Evolutionary conservation across 2,113 vertebrate species (phyloP), one percentile per base, ranked within the genome.

Genomic region (Anolis carolinensis): DNA sequence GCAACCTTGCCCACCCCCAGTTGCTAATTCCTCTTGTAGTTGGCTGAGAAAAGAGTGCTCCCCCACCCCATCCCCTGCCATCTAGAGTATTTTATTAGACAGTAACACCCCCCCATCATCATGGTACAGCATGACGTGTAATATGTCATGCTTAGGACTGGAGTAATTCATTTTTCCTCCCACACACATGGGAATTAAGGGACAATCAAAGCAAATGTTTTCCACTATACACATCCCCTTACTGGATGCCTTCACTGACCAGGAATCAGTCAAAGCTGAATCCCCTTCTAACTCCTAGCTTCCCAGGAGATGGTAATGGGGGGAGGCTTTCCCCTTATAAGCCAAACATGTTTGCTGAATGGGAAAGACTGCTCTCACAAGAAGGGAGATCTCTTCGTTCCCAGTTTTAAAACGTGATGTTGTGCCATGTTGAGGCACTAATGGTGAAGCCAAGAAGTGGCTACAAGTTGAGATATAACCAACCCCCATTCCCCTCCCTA

Each of bases 361-460:
- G 90, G 88, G 92, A 94, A 91, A 86, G 83, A 86, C 93, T 93
- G 18, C 92, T 91, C 85, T 88, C 89, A 92, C 90, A 89, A 91
- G 86, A 91, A 91, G 84, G 90, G 83, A 90, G 91, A 91, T 93
- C 90, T 91, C 91, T n/a, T 30, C 27, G 27, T 68, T 89, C 91
- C 93, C 92, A 91, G 83, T 89, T 93, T 91, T 88, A 89, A 86
- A 88, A 81, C 92, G 90, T 90, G 91, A 91, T 89, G 89, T 85
- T 89, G 93, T 91, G 92, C 92, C 78, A 21, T 59, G 7, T 48
- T 14, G 71, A 81, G 79, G 79, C 79, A 52, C 79, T 50, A 91
- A 93, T 90, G 87, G 93, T 88, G 90, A 91, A 74, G 91, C 91
- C 92, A 92, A 94, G 90, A 90, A 86, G 84, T 76, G 83, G 93